Evolutionary conservation across 2,888 invertebrate genomes (phyloP), one percentile per base, ranked within the genome.

Genomic region (Calliscelio sp.): DNA sequence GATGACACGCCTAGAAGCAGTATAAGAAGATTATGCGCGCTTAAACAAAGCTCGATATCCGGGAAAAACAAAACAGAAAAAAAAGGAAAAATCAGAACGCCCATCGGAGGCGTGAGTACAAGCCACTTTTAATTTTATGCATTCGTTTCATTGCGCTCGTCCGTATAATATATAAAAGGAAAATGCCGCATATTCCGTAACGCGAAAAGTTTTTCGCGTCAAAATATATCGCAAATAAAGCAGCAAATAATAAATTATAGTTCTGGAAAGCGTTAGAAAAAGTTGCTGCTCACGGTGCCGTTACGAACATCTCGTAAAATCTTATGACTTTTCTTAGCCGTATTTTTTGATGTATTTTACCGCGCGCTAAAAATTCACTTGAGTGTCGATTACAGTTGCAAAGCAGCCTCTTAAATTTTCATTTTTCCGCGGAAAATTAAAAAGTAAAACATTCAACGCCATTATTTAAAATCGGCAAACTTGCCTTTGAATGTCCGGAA

Each of bases 291-390:
- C 41, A 11, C 28, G 5, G 28, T 28, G 41, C 46, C 57, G 46
- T 78, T 68, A 61, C 55, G 49, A 41, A 51, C 35, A 24, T 57
- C 68, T 68, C 68, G 46, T 68, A 78, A 78, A 78, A 78, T 61
- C 78, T 78, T 68, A 68, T 35, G 68, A 78, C 51, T 68, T 78
- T 78, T 61, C 77, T 77, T 77, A 18, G 49, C 65, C n/a, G 57
- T 68, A 57, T 77, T 59, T 61, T 66, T 66, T 49, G 57, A 66
- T 59, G 59, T 25, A 66, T 66, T 77, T 77, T 66, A 77, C 49
- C 59, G 25, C 66, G 22, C 28, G 57, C 49, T 25, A 4, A 46
- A 46, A 65, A 55, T 46, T 75, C 55, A 55, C 59, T 66, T 28
- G 49, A 77, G 68, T 77, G 77, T 59, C 77, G 68, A 77, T 68